These are phyloP conservation scores for Vicugna pacos DNA, from an alignment of 2,113 vertebrate genomes.

Conservation along the genomic window DNA sequence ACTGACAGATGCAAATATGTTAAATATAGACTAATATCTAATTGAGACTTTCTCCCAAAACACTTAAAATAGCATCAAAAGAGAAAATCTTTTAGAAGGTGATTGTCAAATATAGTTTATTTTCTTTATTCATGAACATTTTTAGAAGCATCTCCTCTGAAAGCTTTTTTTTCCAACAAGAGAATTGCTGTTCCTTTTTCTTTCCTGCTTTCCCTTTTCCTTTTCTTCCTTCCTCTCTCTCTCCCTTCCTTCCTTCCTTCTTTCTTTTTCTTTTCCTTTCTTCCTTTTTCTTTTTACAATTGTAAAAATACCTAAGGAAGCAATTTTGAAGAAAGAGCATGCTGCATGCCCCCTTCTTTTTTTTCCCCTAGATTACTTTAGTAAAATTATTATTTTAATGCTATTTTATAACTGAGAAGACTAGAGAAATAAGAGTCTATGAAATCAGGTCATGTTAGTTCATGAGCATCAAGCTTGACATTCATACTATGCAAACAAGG, in stretches of 20 bases:
- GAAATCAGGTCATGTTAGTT: not conserved
- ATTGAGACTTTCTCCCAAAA: not conserved
- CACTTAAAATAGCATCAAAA: not conserved
- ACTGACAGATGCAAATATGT: not conserved
- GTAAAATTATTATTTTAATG: not conserved
- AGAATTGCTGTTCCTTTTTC: not conserved
- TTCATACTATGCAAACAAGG: conserved; percentile 57
- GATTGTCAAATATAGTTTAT: not conserved
- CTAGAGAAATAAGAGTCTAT: conserved; percentile 37
- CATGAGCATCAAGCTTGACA: conserved; percentile 51
- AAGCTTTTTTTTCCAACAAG: not conserved
- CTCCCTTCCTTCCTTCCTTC: not conserved
- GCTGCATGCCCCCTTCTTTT: not conserved
- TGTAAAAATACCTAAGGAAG: not conserved
- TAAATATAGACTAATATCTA: not conserved
- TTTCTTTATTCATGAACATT: not conserved
- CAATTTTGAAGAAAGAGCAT: not conserved
- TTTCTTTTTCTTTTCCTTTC: not conserved
- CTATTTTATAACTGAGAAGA: not conserved
- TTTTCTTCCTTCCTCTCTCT: not conserved
- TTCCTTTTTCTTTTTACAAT: not conserved
- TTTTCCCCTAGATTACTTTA: not conserved
- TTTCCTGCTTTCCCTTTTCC: accelerated
- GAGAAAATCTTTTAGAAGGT: not conserved
- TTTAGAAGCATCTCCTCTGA: not conserved